Base-by-base conservation (phyloP, 92 coral and sea anemone genomes). In the Desmophyllum pertusum region DNA sequence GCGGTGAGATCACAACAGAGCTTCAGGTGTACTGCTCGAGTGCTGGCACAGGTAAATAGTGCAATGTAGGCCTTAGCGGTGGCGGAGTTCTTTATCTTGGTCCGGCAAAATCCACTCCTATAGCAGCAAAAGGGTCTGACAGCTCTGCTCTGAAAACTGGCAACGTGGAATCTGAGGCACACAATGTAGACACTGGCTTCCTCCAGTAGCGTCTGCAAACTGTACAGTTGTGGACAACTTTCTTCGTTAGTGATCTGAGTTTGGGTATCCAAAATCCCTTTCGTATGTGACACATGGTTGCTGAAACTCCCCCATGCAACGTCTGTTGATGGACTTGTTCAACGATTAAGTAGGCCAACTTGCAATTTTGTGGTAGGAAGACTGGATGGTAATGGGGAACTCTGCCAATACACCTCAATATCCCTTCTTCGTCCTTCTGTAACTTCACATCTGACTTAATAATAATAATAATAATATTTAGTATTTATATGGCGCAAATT, bases 231-330 rank as follows among this genome's bases (percentile, higher is more conserved):
- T 74, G 82, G 17, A 83, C 77, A 11, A 92, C 85, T 50, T 64
- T 79, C 79, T 91, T 88, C 15, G 81, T 80, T n/a, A 86, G 84
- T 27, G 70, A 8, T 40, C 90, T 72, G 55, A 92, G 88, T 64
- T 84, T 79, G 29, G 95, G 93, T 40, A 78, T 40, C 93, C 93
- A 92, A 21, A 83, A 82, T 75, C 78, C 81, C 79, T 91, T 90
- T 85, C 88, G 80, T 50, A 91, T 81, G 25, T 68, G 85, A 29
- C 83, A 36, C 88, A 91, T 85, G 63, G 95, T 91, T 68, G 80
- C 21, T 13, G 88, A 63, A 33, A 91, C 92, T 85, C 84, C 92
- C n/a, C 92, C 90, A 30, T 84, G 94, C 78, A 91, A 76, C 67
- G 76, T 81, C 73, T 85, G 81, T 40, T 70, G 72, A 29, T 91